Percentiles rank a stretch among this genome's conserved stretches.
phyloP scores from a whole-genome alignment of 2,797 vertebrate species.

The Meriones psammophilus region DNA sequence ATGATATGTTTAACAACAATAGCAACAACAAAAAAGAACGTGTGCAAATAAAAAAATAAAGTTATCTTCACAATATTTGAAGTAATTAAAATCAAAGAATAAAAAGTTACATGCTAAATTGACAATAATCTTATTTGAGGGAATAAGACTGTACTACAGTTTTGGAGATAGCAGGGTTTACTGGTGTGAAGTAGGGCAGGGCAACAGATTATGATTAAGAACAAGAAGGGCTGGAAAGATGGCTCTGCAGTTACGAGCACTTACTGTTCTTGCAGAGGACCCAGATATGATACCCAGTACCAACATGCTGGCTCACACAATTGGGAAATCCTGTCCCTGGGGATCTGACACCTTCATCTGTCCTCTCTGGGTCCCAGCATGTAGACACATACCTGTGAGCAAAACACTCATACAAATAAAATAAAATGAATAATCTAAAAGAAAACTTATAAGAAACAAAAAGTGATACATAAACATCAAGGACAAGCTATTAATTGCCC shows the following conservation, averaged over 20 bases:
- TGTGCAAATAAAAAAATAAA: slow-evolving; percentile 53
- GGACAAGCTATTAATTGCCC: background rate
- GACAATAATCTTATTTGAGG: background rate
- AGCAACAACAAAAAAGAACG: slow-evolving; percentile 4
- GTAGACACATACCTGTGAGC: background rate
- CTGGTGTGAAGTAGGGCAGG: background rate
- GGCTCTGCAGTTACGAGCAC: background rate
- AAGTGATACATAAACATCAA: background rate
- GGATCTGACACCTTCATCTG: background rate
- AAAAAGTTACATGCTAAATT: background rate
- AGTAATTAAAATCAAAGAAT: slow-evolving; percentile 34
- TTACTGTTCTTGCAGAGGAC: background rate
- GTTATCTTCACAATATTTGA: background rate
- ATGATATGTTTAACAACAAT: background rate
- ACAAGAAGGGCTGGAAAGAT: background rate
- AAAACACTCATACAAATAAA: background rate
- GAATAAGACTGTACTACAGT: background rate
- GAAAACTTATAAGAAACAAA: background rate
- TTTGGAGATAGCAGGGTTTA: background rate
- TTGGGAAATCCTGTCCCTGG: background rate
- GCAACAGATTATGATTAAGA: background rate
- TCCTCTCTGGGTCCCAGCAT: background rate
- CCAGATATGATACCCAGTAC: background rate
- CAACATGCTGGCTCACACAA: background rate
- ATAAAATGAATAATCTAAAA: background rate